A percentile compares a stretch with the other conserved stretches of the same genome.
Conservation (phyloP, 2,888 invertebrate genomes). For the Amorpha juglandis region DNA sequence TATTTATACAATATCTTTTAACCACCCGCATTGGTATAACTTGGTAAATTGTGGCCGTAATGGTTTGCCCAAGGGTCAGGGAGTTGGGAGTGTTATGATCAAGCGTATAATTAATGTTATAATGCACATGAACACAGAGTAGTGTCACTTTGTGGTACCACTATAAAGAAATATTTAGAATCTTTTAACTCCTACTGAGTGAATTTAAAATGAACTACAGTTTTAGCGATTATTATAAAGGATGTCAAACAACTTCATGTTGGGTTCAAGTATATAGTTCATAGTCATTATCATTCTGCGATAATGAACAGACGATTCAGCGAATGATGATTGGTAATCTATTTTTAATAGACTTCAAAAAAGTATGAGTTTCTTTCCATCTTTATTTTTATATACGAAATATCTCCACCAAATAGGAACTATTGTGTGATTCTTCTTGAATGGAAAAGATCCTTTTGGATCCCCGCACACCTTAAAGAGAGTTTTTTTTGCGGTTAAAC, state of each 20-base stretch:
- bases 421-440: too few species aligned
- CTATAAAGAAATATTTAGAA: too few species aligned
- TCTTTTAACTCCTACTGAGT: neutral
- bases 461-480: too few species aligned
- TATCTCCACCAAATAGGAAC: too few species aligned
- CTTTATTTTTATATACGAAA: too few species aligned
- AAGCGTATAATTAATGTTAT: neutral
- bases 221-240: neutral
- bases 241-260: neutral
- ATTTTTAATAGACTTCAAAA: too few species aligned
- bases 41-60: neutral
- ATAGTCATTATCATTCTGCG: neutral
- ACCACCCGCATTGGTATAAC: neutral
- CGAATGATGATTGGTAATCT: too few species aligned
- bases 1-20: conserved; percentile 6
- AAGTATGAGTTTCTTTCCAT: too few species aligned
- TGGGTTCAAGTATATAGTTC: neutral
- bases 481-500: too few species aligned
- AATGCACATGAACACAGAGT: neutral
- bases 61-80: neutral
- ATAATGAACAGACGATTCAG: too few species aligned
- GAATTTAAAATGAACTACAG: neutral
- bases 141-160: neutral
- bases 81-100: neutral
- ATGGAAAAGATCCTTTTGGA: too few species aligned